Evolutionary conservation across 2,888 invertebrate species (phyloP).

Genomic region (Amiota minor): DNA sequence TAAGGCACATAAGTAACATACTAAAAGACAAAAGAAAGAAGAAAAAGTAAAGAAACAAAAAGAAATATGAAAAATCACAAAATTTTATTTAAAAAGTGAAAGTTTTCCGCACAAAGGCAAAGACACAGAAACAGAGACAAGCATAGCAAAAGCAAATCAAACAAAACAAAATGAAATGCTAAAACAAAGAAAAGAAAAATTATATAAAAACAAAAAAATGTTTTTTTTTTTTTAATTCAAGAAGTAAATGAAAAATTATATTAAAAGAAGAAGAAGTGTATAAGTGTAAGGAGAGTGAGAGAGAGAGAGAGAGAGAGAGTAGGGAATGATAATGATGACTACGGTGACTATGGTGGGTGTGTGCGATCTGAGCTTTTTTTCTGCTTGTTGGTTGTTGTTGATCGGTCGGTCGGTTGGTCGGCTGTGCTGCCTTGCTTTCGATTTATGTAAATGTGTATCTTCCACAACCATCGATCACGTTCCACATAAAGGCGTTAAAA

Average conservation of each 20-base stretch:
- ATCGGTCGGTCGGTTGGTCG: not conserved
- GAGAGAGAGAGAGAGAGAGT: not conserved
- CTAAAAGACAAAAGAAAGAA: constrained; percentile 5
- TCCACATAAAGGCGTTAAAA: constrained; percentile 20
- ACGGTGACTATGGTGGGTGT: not conserved
- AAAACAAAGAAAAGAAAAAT: constrained; percentile 43
- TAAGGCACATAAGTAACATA: constrained; percentile 33
- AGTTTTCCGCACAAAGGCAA: constrained; percentile 56
- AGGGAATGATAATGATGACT: not conserved
- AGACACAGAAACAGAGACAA: constrained; percentile 27
- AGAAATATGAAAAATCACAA: constrained; percentile 62
- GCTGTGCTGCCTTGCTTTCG: constrained; percentile 6
- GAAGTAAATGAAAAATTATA: constrained; percentile 8
- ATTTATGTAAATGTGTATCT: not conserved
- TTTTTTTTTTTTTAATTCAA: too few species aligned
- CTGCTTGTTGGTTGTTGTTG: not conserved
- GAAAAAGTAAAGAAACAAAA: constrained; percentile 33
- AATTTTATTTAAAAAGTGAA: constrained; percentile 69
- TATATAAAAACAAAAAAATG: constrained; percentile 16
- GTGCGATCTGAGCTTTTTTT: constrained; percentile 8
- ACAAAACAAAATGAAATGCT: constrained; percentile 53
- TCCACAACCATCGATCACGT: constrained; percentile 16
- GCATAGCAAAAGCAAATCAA: constrained; percentile 19
- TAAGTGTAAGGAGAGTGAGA: constrained; percentile 31
- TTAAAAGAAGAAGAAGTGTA: constrained; percentile 1